A percentile compares a stretch with the other conserved stretches of the same genome.
phyloP scores from a whole-genome alignment of 2,113 vertebrate species.

The Trichomycterus rosablanca region DNA sequence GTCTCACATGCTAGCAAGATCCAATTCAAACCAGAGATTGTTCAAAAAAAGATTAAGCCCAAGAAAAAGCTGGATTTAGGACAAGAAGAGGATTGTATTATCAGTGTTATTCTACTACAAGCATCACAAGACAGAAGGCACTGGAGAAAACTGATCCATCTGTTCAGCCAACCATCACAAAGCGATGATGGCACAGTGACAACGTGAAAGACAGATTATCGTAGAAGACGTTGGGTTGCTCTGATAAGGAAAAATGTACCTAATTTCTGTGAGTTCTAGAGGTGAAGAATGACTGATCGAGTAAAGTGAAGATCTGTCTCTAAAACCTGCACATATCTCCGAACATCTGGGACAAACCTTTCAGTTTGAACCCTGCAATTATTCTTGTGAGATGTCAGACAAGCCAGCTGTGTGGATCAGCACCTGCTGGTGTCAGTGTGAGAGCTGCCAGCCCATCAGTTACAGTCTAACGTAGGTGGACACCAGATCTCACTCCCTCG shows the following conservation, averaged over 20 bases:
- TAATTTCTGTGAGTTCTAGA: slow-evolving; percentile 1
- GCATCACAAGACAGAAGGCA: too few relatives aligned
- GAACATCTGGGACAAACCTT: slow-evolving; percentile 42
- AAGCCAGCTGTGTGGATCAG: slow-evolving; percentile 50
- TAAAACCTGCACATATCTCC: slow-evolving; percentile 34
- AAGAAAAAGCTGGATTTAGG: too few relatives aligned
- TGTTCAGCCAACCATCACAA: too few relatives aligned
- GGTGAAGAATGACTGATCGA: slow-evolving; percentile 14
- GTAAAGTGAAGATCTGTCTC: slow-evolving; percentile 20
- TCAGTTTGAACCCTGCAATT: slow-evolving; percentile 50
- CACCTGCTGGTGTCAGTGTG: slow-evolving; percentile 50
- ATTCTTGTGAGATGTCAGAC: slow-evolving; percentile 45
- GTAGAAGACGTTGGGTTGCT: slow-evolving; percentile 10
- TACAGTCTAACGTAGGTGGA: slow-evolving; percentile 36
- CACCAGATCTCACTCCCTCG: not conserved
- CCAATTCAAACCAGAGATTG: too few relatives aligned
- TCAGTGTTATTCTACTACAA: too few relatives aligned
- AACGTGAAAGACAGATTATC: slow-evolving; percentile 21
- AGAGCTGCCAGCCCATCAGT: slow-evolving; percentile 53
- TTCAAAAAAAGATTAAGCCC: too few relatives aligned
- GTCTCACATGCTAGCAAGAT: too few relatives aligned
- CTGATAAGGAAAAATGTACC: slow-evolving; percentile 13
- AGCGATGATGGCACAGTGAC: too few relatives aligned
- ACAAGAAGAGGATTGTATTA: too few relatives aligned
- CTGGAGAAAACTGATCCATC: too few relatives aligned